These are phyloP conservation scores for Cassiopea xamachana DNA, from an alignment of 30 jellyfish, hydroid and myxozoan genomes.

Conservation along the genomic window DNA sequence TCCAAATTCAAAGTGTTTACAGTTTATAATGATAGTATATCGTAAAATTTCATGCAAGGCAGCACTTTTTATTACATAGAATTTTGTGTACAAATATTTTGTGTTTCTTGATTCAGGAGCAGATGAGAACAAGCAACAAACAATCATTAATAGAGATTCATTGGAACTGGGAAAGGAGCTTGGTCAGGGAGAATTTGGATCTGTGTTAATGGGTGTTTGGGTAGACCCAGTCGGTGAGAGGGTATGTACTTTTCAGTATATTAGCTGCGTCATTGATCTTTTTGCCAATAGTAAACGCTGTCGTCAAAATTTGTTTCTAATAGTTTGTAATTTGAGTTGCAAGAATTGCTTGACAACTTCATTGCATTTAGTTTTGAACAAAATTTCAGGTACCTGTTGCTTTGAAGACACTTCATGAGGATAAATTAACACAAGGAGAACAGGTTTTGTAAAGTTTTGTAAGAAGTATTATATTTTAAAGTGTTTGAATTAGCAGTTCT, in stretches of 20 bases:
- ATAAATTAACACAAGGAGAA: conserved; percentile 92
- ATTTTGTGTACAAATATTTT: neutral
- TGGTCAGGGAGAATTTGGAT: conserved; percentile 98
- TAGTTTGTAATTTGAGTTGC: neutral
- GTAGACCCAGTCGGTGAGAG: conserved; percentile 76
- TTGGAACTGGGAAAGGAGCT: conserved; percentile 88
- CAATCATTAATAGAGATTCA: conserved; percentile 75
- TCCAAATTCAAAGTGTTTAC: no score
- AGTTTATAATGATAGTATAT: no score
- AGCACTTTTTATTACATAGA: neutral
- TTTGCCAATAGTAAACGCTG: neutral
- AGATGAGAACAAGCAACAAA: conserved; percentile 81
- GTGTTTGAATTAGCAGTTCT: neutral
- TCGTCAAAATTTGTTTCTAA: neutral
- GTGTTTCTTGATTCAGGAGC: conserved; percentile 8
- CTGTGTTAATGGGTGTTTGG: conserved; percentile 96
- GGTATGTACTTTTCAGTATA: conserved; percentile 28
- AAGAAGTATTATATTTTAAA: conserved; percentile 50
- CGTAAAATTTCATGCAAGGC: no score
- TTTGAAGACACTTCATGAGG: conserved; percentile 89
- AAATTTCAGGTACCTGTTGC: conserved; percentile 81
- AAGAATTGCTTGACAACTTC: no score
- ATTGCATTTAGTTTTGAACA: neutral
- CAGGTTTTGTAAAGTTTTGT: conserved; percentile 41
- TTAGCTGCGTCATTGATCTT: neutral